These are phyloP conservation scores for Odontocolon sp. DNA, from an alignment of 2,888 invertebrate genomes.

Conservation along the genomic window DNA sequence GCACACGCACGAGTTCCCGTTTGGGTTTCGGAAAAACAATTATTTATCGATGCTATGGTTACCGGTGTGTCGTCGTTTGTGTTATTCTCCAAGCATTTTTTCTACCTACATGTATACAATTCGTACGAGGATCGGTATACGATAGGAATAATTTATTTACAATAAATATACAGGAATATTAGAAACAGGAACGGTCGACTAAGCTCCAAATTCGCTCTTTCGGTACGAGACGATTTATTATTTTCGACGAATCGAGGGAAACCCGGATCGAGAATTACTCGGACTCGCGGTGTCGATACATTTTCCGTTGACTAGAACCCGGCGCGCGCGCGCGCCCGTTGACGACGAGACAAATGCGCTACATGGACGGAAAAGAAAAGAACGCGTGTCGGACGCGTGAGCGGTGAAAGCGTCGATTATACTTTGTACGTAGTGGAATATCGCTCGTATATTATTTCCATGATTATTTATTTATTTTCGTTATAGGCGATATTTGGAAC, in stretches of 20 bases:
- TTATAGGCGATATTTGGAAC: slow-evolving; percentile 58
- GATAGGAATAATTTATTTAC: slow-evolving; percentile 76
- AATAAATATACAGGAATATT: slow-evolving; percentile 76
- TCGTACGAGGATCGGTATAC: no score
- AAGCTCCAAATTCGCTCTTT: slow-evolving; percentile 63
- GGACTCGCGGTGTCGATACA: slow-evolving; percentile 63
- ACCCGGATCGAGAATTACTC: slow-evolving; percentile 61
- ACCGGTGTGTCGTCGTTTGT: background rate
- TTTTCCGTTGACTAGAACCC: slow-evolving; percentile 61
- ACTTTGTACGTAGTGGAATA: no score
- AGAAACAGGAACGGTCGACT: slow-evolving; percentile 77
- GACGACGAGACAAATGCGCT: slow-evolving; percentile 17
- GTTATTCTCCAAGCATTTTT: slow-evolving; percentile 56
- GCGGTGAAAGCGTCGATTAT: no score
- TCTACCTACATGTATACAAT: slow-evolving; percentile 72
- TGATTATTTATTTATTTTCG: background rate
- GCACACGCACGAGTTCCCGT: no score
- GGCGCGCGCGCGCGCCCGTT: no score
- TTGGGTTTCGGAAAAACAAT: no score
- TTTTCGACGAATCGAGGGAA: slow-evolving; percentile 44
- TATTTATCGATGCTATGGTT: slow-evolving; percentile 27
- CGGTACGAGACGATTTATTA: slow-evolving; percentile 26
- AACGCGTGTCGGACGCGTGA: no score
- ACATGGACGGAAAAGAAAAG: slow-evolving; percentile 30
- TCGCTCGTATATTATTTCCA: slow-evolving; percentile 15